These are phyloP conservation scores for Eremobia ochroleuca DNA, from an alignment of 2,888 invertebrate genomes.

Conservation along the genomic window DNA sequence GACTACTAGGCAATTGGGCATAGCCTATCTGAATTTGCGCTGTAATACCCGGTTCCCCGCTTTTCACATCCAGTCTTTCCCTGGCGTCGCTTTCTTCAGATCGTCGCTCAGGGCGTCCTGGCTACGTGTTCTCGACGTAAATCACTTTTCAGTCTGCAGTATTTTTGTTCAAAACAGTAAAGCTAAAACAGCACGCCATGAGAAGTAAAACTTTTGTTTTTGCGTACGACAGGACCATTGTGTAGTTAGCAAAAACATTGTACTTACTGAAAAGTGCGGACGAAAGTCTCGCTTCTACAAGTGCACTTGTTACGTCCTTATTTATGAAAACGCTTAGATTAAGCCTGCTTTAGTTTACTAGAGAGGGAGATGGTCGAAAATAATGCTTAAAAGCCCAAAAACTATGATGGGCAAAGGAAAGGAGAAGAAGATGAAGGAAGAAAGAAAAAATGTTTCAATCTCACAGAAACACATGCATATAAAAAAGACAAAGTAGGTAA, in stretches of 20 bases:
- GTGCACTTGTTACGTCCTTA: slow-evolving; percentile 2
- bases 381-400: too few relatives aligned
- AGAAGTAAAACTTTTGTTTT: slow-evolving; percentile 32
- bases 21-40: too few relatives aligned
- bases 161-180: not conserved
- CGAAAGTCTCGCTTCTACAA: not conserved
- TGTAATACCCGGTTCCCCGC: too few relatives aligned
- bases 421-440: too few relatives aligned
- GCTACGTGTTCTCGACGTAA: not conserved
- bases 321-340: not conserved
- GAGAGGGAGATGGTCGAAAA: not conserved
- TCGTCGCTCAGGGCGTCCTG: too few relatives aligned
- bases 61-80: too few relatives aligned
- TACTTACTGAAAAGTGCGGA: slow-evolving; percentile 8
- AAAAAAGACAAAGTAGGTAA: too few relatives aligned
- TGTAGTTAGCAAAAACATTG: slow-evolving; percentile 11
- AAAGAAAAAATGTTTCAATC: too few relatives aligned
- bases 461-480: too few relatives aligned
- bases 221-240: slow-evolving; percentile 2
- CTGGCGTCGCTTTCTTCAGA: too few relatives aligned
- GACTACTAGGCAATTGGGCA: too few relatives aligned
- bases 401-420: too few relatives aligned
- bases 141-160: not conserved
- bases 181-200: not conserved
- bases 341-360: not conserved